phyloP scores from a whole-genome alignment of 2,888 invertebrate species.

The Himalopsyche japonica region DNA sequence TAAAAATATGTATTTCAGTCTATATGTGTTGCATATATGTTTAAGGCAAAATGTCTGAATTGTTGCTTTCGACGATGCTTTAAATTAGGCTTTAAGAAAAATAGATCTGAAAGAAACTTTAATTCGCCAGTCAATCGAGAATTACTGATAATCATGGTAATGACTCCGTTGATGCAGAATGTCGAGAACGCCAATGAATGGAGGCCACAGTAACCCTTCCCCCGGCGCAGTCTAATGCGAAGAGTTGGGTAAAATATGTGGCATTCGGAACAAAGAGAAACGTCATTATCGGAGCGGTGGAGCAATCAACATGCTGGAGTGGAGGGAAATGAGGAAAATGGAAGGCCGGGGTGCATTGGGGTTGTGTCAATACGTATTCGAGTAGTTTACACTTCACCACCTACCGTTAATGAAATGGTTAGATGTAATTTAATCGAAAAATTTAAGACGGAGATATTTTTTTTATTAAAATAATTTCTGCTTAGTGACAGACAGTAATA shows the following conservation, averaged over 20 bases:
- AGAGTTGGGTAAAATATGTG: conserved; percentile 26
- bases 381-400: not conserved
- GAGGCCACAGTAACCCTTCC: not conserved
- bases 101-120: not conserved
- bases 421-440: not conserved
- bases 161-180: not conserved
- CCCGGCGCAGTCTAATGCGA: conserved; percentile 4
- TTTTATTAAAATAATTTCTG: no score
- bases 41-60: not conserved
- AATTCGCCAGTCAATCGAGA: conserved; percentile 3
- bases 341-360: not conserved
- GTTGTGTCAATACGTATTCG: not conserved
- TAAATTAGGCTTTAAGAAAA: not conserved
- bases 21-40: no score
- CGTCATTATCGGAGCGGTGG: conserved; percentile 24
- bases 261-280: conserved; percentile 25
- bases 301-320: conserved; percentile 13
- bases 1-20: no score
- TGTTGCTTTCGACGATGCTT: not conserved
- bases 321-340: not conserved
- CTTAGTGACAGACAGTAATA: no score
- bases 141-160: not conserved
- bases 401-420: not conserved
- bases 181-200: not conserved
- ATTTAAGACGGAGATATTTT: not conserved